Evolutionary conservation across 2,113 vertebrate genomes (phyloP).

Genomic region (Oreochromis spilurus): DNA sequence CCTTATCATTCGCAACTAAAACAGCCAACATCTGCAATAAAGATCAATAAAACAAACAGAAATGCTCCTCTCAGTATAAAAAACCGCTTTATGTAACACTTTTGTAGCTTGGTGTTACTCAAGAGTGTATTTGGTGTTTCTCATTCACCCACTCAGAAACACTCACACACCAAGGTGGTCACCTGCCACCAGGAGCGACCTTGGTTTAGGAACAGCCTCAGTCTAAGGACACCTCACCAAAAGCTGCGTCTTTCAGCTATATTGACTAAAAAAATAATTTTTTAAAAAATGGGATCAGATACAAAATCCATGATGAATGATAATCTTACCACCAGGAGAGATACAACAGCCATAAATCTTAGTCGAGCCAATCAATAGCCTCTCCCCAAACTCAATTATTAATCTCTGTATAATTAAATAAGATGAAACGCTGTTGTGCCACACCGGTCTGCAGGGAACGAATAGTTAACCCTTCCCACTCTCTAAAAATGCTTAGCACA

Average conservation of each 20-base stretch:
- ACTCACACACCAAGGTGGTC: not conserved
- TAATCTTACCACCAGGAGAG: not conserved
- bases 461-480: not conserved
- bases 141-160: not conserved
- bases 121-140: not conserved
- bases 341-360: not conserved
- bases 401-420: not conserved
- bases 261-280: not conserved
- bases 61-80: not conserved
- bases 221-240: not conserved
- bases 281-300: not conserved
- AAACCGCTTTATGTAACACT: rapidly evolving
- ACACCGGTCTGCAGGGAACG: not conserved
- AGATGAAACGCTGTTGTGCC: not conserved
- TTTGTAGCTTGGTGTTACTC: not conserved
- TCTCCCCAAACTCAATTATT: not conserved
- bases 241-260: not conserved
- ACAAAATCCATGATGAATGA: not conserved
- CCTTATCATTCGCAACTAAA: not conserved
- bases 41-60: not conserved
- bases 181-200: not conserved
- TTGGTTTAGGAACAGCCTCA: not conserved
- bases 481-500: not conserved
- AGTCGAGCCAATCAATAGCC: not conserved
- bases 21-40: not conserved